A percentile compares a stretch with the other conserved stretches of the same genome.
Evolutionary conservation across 30 jellyfish, hydroid and myxozoan species (phyloP).

Genomic region (Hydra vulgaris): DNA sequence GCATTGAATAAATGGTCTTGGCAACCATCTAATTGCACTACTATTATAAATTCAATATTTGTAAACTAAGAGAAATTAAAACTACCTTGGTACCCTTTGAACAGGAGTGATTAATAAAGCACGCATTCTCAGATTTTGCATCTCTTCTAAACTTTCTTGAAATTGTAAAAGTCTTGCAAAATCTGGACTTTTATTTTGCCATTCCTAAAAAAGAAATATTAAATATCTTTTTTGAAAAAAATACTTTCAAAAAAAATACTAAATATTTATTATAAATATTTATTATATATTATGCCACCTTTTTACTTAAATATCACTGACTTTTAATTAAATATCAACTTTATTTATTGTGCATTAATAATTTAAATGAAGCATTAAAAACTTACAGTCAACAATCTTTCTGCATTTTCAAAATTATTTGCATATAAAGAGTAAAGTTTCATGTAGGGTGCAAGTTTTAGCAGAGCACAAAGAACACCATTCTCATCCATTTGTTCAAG

Average conservation of each 20-base stretch:
- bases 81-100: slow-evolving; percentile 91
- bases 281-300: too few species aligned
- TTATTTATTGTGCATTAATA: too few species aligned
- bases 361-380: too few species aligned
- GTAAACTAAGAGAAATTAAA: too few species aligned
- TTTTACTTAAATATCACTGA: not conserved
- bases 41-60: too few species aligned
- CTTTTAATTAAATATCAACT: too few species aligned
- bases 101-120: slow-evolving; percentile 86
- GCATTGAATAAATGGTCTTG: too few species aligned
- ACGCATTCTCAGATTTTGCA: slow-evolving; percentile 68
- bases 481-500: slow-evolving; percentile 67
- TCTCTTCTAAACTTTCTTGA: slow-evolving; percentile 73
- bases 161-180: slow-evolving; percentile 54
- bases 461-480: slow-evolving; percentile 62
- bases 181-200: slow-evolving; percentile 50
- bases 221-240: not conserved
- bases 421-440: slow-evolving; percentile 83
- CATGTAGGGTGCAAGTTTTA: slow-evolving; percentile 76
- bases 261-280: too few species aligned
- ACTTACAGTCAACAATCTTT: slow-evolving; percentile 59
- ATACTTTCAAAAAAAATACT: not conserved
- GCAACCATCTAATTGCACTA: too few species aligned
- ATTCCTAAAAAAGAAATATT: slow-evolving; percentile 44
- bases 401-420: slow-evolving; percentile 64